Percentiles rank a stretch among this genome's conserved stretches.
Evolutionary conservation across 2,888 invertebrate genomes (phyloP).

Genomic region (Notodonta dromedarius): DNA sequence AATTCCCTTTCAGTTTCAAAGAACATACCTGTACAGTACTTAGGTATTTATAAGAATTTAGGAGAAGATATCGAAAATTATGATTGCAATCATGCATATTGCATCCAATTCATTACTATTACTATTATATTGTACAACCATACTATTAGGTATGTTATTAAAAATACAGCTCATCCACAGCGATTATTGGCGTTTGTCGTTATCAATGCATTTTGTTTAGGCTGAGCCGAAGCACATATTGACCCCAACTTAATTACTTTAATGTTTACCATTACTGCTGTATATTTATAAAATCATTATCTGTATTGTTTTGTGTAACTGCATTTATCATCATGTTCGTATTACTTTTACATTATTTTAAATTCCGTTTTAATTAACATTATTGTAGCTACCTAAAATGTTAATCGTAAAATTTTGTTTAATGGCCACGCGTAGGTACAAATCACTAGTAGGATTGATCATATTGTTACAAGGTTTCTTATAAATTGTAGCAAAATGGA

Average conservation of each 20-base stretch:
- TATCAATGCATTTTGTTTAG: slow-evolving; percentile 3
- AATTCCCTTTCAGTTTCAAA: no score
- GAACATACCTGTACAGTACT: no score
- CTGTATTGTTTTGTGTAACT: slow-evolving; percentile 2
- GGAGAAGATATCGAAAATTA: no score
- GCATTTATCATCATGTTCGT: not conserved
- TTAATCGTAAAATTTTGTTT: no score
- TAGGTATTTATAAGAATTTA: no score
- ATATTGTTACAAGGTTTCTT: no score
- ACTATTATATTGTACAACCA: no score
- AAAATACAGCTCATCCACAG: not conserved
- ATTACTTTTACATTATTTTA: not conserved
- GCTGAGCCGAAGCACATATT: not conserved
- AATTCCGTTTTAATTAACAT: not conserved
- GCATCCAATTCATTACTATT: no score
- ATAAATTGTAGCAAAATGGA: no score
- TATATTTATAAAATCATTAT: slow-evolving; percentile 5
- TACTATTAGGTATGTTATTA: not conserved
- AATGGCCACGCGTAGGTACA: no score
- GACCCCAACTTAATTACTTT: slow-evolving; percentile 2
- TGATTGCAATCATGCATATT: no score
- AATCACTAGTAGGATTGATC: no score
- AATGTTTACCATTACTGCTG: not conserved
- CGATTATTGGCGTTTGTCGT: not conserved
- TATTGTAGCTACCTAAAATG: not conserved